Evolutionary conservation across 2,113 vertebrate genomes (phyloP).

Genomic region (Ancistrus triradiatus): DNA sequence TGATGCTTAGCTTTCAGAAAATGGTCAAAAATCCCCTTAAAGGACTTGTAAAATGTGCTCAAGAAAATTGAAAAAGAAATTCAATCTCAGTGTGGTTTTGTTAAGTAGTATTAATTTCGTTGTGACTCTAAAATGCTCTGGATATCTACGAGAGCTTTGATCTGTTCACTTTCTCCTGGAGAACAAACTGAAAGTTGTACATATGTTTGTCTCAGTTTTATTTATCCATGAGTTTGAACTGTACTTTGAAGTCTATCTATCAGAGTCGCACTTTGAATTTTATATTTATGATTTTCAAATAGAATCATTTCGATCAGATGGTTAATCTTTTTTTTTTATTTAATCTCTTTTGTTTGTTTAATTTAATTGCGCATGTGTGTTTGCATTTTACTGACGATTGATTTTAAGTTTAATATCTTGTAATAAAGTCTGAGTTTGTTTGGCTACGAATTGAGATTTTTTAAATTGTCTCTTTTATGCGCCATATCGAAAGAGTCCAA

Average conservation of each 20-base stretch:
- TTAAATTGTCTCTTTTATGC: no score
- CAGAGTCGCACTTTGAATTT: conserved; percentile 75
- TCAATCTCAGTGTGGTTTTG: conserved; percentile 74
- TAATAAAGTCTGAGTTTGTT: conserved; percentile 53
- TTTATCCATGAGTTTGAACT: conserved; percentile 71
- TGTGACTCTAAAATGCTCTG: conserved; percentile 76
- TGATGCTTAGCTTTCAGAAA: background rate
- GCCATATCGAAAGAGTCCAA: no score
- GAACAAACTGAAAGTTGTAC: conserved; percentile 57
- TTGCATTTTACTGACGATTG: conserved; percentile 83
- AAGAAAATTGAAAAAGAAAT: background rate
- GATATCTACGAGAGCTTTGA: conserved; percentile 74
- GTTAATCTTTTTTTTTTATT: conserved; percentile 34
- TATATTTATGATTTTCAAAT: conserved; percentile 81
- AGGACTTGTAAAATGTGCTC: conserved; percentile 1
- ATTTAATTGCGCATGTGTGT: conserved; percentile 52
- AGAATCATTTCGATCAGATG: conserved; percentile 80
- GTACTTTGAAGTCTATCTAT: conserved; percentile 71
- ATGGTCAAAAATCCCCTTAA: background rate
- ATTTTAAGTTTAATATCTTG: conserved; percentile 57
- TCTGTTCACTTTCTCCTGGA: conserved; percentile 51
- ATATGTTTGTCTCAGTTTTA: conserved; percentile 72
- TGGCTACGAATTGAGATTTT: conserved; percentile 3
- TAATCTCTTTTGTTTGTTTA: conserved; percentile 33
- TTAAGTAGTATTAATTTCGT: conserved; percentile 77